Evolutionary conservation across 2,113 vertebrate genomes (phyloP).

Genomic region (Tetraodon nigroviridis): DNA sequence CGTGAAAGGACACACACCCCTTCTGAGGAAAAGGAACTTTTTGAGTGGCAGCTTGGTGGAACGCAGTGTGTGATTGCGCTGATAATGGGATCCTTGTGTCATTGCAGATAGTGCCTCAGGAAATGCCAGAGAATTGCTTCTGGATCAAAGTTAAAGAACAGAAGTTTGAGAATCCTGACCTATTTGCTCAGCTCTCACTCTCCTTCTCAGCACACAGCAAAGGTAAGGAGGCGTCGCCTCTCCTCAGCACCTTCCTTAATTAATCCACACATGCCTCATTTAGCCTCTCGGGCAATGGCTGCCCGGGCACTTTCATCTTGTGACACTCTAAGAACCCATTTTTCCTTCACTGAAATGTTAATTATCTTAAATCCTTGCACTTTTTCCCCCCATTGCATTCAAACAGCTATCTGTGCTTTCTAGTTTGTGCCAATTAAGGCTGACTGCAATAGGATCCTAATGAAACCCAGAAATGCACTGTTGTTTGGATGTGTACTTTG

Average conservation of each 20-base stretch:
- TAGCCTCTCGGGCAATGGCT: constrained; percentile 34
- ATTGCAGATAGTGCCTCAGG: constrained; percentile 91
- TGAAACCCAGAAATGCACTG: constrained; percentile 26
- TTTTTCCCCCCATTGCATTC: constrained; percentile 13
- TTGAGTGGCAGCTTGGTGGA: constrained; percentile 64
- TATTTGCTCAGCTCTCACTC: constrained; percentile 86
- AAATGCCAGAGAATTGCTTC: constrained; percentile 94
- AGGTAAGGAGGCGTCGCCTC: constrained; percentile 76
- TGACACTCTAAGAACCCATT: constrained; percentile 51
- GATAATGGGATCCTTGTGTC: constrained; percentile 71
- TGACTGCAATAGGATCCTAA: constrained; percentile 17
- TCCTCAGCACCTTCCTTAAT: constrained; percentile 41
- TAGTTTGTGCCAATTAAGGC: constrained; percentile 56
- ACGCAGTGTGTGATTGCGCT: constrained; percentile 63
- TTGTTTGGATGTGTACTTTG: not conserved
- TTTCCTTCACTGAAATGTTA: constrained; percentile 58
- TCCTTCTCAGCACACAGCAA: constrained; percentile 90
- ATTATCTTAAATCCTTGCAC: constrained; percentile 57
- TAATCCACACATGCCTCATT: constrained; percentile 53
- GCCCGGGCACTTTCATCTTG: constrained; percentile 50
- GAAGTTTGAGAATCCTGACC: constrained; percentile 88
- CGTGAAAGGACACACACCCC: constrained; percentile 35
- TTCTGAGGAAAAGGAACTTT: constrained; percentile 57
- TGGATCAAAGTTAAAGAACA: constrained; percentile 97
- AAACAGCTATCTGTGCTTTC: constrained; percentile 23